These are phyloP conservation scores for Donacobius atricapilla DNA, from an alignment of 2,113 vertebrate species.

Conservation along the genomic window DNA sequence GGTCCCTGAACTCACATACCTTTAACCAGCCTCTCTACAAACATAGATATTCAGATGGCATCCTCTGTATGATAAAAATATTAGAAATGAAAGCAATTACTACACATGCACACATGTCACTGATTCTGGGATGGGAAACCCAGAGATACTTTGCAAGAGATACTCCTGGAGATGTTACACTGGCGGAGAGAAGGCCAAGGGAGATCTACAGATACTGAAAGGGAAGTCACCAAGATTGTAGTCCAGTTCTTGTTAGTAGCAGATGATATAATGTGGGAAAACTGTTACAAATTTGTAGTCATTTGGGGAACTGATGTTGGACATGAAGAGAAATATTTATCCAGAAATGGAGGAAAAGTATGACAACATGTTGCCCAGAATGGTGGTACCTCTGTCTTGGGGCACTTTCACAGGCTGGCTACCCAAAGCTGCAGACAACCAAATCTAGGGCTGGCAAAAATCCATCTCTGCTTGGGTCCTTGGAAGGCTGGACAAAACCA, in stretches of 20 bases:
- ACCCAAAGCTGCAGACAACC: background rate
- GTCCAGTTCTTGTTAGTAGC: background rate
- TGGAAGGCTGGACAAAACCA: background rate
- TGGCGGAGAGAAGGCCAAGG: background rate
- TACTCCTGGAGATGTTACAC: background rate
- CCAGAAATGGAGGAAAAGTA: background rate
- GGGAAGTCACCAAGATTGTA: background rate
- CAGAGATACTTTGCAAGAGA: background rate
- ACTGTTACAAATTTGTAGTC: background rate
- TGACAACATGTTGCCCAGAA: background rate
- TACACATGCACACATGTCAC: background rate
- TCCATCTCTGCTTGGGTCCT: background rate
- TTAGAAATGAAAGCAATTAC: background rate
- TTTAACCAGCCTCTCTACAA: background rate
- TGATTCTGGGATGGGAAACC: background rate
- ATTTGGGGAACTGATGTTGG: background rate
- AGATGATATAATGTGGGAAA: accelerated
- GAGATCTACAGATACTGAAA: background rate
- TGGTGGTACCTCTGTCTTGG: background rate
- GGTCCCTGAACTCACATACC: background rate
- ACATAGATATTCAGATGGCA: background rate
- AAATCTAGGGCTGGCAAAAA: background rate
- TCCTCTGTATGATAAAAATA: background rate
- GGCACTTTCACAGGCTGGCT: background rate
- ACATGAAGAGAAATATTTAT: background rate